Evolutionary conservation across 2,797 vertebrate species (phyloP).

Genomic region (Cuculus canorus): DNA sequence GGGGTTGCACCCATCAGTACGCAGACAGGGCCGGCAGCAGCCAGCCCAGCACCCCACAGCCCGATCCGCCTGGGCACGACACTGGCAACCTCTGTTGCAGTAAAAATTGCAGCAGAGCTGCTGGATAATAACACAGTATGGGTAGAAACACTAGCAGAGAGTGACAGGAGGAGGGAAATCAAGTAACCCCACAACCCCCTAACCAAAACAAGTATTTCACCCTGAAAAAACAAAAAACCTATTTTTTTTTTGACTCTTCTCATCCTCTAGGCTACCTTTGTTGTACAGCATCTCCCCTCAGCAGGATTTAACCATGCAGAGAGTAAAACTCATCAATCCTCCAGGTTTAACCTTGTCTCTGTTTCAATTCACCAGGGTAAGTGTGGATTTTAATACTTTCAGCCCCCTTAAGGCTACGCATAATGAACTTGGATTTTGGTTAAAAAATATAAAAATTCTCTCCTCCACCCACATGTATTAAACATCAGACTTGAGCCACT

Average conservation of each 20-base stretch:
- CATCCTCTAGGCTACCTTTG: neutral
- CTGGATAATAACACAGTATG: neutral
- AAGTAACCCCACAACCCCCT: neutral
- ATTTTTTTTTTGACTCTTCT: neutral
- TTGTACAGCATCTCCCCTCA: constrained; percentile 14
- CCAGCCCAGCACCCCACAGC: fast-evolving
- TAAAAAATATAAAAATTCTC: constrained; percentile 37
- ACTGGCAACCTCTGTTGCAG: neutral
- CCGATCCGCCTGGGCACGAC: neutral
- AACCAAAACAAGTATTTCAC: neutral
- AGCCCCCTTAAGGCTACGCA: constrained; percentile 73
- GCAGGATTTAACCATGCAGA: constrained; percentile 54
- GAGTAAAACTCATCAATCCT: constrained; percentile 74
- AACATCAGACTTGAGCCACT: constrained; percentile 28
- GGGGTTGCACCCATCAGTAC: neutral
- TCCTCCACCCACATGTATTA: neutral
- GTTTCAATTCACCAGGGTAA: constrained; percentile 65
- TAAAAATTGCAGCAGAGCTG: neutral
- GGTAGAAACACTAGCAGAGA: neutral
- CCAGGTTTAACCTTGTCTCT: constrained; percentile 77
- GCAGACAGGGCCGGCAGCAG: neutral
- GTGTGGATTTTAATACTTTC: constrained; percentile 60
- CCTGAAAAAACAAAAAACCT: neutral
- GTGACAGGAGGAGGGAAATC: neutral
- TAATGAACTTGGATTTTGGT: constrained; percentile 68